Percentiles rank a stretch among this genome's conserved stretches.
Evolutionary conservation across 2,797 vertebrate genomes (phyloP).

Genomic region (Bradypus variegatus): DNA sequence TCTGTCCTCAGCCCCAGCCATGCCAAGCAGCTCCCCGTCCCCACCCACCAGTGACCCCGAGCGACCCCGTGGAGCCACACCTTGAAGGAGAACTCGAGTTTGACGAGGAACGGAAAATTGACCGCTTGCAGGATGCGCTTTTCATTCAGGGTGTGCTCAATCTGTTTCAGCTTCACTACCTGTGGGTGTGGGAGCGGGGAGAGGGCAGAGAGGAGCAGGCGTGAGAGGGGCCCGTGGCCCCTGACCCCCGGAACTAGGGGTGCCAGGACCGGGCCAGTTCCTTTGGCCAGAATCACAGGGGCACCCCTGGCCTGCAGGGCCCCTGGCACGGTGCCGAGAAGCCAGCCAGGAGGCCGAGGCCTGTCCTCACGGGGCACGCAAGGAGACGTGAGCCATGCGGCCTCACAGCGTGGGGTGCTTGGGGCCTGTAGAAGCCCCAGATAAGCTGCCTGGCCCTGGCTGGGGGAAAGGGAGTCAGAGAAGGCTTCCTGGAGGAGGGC

Average conservation of each 20-base stretch:
- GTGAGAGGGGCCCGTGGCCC: background rate
- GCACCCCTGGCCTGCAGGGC: background rate
- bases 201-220: background rate
- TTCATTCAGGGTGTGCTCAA: conserved; percentile 93
- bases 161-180: conserved; percentile 96
- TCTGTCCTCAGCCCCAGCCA: background rate
- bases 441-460: background rate
- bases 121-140: conserved; percentile 92
- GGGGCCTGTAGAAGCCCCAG: background rate
- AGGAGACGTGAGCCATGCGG: background rate
- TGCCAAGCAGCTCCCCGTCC: background rate
- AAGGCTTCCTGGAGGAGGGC: conserved; percentile 5
- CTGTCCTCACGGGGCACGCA: background rate
- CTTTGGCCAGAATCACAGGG: background rate
- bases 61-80: background rate
- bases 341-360: background rate
- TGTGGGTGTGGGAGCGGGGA: background rate
- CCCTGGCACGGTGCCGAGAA: background rate
- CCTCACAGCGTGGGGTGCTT: background rate
- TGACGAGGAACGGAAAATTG: conserved; percentile 91
- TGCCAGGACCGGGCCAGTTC: background rate
- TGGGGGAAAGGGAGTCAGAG: background rate
- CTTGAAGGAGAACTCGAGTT: conserved; percentile 90
- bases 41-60: background rate
- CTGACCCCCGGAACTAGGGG: background rate